Evolutionary conservation across 2,113 vertebrate species (phyloP), one percentile per base, ranked within the genome.

Genomic region (Seriola quinqueradiata): DNA sequence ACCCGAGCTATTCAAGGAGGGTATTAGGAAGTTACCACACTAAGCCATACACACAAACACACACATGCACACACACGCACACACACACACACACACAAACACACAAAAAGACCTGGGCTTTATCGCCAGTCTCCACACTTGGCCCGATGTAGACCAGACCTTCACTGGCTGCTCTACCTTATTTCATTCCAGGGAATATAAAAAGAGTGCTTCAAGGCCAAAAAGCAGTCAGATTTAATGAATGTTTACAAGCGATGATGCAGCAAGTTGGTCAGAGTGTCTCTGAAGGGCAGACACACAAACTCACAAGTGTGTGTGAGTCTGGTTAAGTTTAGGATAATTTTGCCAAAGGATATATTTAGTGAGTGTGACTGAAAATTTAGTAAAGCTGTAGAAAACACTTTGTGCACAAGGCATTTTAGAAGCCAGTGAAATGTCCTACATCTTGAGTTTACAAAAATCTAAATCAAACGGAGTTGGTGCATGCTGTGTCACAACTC

Each of bases 191-290:
- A 57, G 40, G 73, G 54, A 74, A 73, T 76, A 65, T 78, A 10
- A n/a, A n/a, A 54, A 60, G 52, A 57, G 23, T 21, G 55, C 80
- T 86, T 54, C 34, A 32, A 65, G 65, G 70, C 64, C 54, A 72
- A 76, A 80, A 85, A 52, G 71, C 59, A 50, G 78, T 58, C 74
- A 48, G 40, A 86, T 92, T 89, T 79, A 82, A 79, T 84, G 65
- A 85, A 81, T 83, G 75, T 91, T 90, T 88, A 86, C 82, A 90
- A 88, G 71, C 57, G 80, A 90, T 91, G 87, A 93, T 89, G 86
- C 81, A 82, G 89, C 83, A 89, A 85, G 79, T 87, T 77, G 65
- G 69, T 76, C 68, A 46, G 50, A 78, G 59, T 54, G 42, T 77
- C 76, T 83, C 82, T 75, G 32, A 78, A 79, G 81, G 68, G 66